phyloP scores from a whole-genome alignment of 2,797 vertebrate genomes.

The Toxotes lorentzi region DNA sequence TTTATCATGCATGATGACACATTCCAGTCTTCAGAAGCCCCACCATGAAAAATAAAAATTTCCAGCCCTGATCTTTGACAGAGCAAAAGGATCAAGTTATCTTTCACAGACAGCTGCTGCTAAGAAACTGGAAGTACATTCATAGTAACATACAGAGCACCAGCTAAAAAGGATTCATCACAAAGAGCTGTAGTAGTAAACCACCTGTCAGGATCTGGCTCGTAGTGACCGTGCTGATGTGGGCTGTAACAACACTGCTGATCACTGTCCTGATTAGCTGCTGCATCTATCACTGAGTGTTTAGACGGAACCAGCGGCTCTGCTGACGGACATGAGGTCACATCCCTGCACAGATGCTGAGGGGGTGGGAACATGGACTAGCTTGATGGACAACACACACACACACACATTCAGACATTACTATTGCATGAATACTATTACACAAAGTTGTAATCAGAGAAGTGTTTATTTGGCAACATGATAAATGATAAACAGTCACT shows the following conservation, averaged over 20 bases:
- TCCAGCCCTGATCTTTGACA: not conserved
- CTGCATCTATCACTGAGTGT: conserved; percentile 77
- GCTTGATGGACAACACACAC: conserved; percentile 7
- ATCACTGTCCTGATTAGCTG: conserved; percentile 76
- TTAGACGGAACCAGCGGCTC: conserved; percentile 67
- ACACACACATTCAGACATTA: conserved; percentile 1
- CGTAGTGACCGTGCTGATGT: conserved; percentile 29
- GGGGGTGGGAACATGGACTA: conserved; percentile 33
- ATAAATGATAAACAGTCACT: conserved; percentile 48
- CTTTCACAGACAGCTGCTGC: conserved; percentile 11
- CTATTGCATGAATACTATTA: conserved; percentile 18
- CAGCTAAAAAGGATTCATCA: conserved; percentile 36
- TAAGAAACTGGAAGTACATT: conserved; percentile 1
- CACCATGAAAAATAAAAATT: not conserved
- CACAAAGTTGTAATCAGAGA: conserved; percentile 55
- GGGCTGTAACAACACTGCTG: conserved; percentile 45
- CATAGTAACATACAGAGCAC: not conserved
- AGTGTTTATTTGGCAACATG: conserved; percentile 61
- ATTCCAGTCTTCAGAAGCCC: not conserved
- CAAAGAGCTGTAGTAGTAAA: conserved; percentile 20
- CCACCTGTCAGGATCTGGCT: conserved; percentile 31
- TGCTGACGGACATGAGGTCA: conserved; percentile 72
- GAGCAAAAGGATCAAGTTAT: conserved; percentile 9
- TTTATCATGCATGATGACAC: not conserved
- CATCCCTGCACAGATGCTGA: conserved; percentile 65